Base-by-base conservation (phyloP, 2,797 vertebrate species). In the Danio tinwini region DNA sequence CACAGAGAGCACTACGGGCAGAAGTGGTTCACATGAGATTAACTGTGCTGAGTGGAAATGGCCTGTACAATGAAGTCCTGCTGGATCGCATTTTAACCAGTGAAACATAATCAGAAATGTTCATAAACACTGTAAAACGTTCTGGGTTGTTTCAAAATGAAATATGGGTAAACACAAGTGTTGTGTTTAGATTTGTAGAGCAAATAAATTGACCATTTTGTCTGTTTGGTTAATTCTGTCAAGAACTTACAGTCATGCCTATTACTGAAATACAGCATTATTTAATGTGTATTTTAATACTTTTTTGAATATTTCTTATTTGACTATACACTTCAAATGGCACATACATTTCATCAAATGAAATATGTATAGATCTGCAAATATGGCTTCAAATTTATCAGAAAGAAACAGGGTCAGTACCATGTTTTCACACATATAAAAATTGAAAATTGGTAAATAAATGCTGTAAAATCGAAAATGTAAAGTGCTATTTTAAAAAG, bases 21-120 rank as follows among this genome's bases (percentile, higher is more conserved):
- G 67, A 68, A 67, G 19, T 44, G 68, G 47, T 62, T 74, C 47
- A 71, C 73, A 69, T 64, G 37, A 61, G 53, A 78, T 55, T 77
- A 49, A 55, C 55, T 49, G 76, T 61, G 55, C n/a, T 44, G 6
- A 21, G 45, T 13, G 44, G 12, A 52, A 64, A 56, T 21, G 47
- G 44, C 29, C 44, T 70, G 56, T 42, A 52, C 45, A 78, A 70
- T 70, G 6, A 29, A 61, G 70, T 61, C 55, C 49, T 21, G 62
- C n/a, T 58, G 52, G 75, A 68, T 67, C 58, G 21, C 39, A 67
- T 47, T 65, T 14, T 45, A 65, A 39, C 10, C 16, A 49, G 12
- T 58, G 49, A 55, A 76, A 76, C 39, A 63, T 52, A 75, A 63
- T 63, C n/a, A 29, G 13, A 64, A 12, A 52, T 64, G 1, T 50